Evolutionary conservation across 2,113 vertebrate genomes (phyloP), one percentile per base, ranked within the genome.

Genomic region (Monopterus albus): DNA sequence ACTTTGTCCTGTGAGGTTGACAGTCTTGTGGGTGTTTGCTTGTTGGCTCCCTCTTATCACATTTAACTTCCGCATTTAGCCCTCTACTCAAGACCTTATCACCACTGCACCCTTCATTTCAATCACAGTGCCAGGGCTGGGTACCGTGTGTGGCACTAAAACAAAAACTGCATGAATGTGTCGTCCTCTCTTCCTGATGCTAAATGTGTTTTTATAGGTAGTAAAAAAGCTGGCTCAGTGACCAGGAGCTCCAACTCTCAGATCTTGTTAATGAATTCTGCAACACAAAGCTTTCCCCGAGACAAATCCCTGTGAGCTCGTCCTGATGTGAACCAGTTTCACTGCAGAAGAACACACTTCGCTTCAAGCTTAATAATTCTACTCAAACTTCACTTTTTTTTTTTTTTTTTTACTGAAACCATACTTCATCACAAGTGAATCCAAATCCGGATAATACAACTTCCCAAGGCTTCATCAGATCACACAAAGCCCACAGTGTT

Each of bases 31-130:
- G 7, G 3, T n/a, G 55, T 33, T 11, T 5, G 59, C 4, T 38
- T 17, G 23, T 38, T n/a, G 29, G 71, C 63, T 15, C 20, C 57
- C 47, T 66, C 75, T 91, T 89, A 91, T 91, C 87, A 18, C 6
- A 3, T 13, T 47, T 12, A 38, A 11, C 13, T 26, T 78, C 87
- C 74, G 78, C 79, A 88, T 90, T 89, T 91, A 91, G 90, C 87
- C 47, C 55, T 0, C 74, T 65, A 85, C 86, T 90, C 64, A 12
- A 50, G 66, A 45, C 61, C 84, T 89, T 90, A 90, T 90, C 90
- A 1, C 23, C 29, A 1, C 45, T 3, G 0, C 45, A 69, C 55
- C 79, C 79, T 84, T 67, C 63, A 40, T 63, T 46, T 23, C 36
- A 43, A 23, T 6, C 60, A 50, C 45, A 21, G 33, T 53, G 42